Conservation (phyloP, 2,888 invertebrate species). For the Aleiodes alternator region DNA sequence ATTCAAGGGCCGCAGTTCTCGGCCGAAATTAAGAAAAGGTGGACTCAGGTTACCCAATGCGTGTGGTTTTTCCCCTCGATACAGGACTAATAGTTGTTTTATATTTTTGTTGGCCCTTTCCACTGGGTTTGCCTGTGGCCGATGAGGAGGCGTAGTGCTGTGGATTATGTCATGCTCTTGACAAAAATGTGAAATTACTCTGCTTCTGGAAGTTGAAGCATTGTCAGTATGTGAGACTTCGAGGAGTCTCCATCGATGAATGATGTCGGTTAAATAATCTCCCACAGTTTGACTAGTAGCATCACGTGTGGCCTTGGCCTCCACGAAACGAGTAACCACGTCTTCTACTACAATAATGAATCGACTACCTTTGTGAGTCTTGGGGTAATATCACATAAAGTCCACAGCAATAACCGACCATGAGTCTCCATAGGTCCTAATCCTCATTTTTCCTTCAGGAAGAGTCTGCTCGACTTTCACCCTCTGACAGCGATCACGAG, state of each 20-base stretch:
- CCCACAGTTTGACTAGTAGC: background rate
- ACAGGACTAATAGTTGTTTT: background rate
- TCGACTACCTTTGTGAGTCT: background rate
- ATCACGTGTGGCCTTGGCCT: background rate
- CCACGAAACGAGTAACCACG: background rate
- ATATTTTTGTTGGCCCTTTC: too few species aligned
- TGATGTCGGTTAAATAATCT: background rate
- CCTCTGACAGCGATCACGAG: too few species aligned
- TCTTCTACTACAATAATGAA: too few species aligned
- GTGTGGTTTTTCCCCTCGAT: constrained; percentile 1
- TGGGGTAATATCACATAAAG: background rate
- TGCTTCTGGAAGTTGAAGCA: background rate
- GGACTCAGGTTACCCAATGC: background rate
- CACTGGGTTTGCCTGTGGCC: constrained; percentile 21
- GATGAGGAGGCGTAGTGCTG: background rate
- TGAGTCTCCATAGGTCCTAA: constrained; percentile 30
- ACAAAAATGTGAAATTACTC: background rate
- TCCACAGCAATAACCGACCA: constrained; percentile 47
- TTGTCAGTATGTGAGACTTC: background rate
- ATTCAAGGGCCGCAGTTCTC: background rate
- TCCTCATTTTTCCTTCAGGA: constrained; percentile 54
- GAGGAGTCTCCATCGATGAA: background rate
- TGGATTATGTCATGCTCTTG: background rate
- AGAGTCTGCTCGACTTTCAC: too few species aligned
- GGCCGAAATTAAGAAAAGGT: background rate